phyloP scores from a whole-genome alignment of 2,888 invertebrate genomes.

The Pteria penguin region DNA sequence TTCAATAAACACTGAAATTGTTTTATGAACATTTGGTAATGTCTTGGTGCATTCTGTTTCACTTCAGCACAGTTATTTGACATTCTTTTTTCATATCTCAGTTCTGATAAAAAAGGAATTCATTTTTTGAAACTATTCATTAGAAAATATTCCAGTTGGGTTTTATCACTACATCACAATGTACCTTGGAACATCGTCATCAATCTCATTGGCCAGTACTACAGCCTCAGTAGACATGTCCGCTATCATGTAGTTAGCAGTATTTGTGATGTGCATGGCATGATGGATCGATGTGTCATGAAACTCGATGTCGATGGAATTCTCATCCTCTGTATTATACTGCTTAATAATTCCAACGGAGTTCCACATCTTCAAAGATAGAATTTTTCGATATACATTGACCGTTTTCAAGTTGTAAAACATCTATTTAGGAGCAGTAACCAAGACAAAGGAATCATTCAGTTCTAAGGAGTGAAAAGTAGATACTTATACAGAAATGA shows the following conservation, averaged over 20 bases:
- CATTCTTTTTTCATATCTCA: background rate
- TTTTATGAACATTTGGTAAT: too few species aligned
- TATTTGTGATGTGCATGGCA: constrained; percentile 93
- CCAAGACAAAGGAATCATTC: too few species aligned
- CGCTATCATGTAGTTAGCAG: constrained; percentile 91
- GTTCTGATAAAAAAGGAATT: background rate
- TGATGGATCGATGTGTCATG: constrained; percentile 94
- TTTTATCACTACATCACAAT: too few species aligned
- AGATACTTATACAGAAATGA: too few species aligned
- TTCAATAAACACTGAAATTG: too few species aligned
- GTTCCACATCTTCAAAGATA: constrained; percentile 88
- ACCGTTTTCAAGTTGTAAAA: too few species aligned
- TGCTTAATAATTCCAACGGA: constrained; percentile 93
- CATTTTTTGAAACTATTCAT: too few species aligned
- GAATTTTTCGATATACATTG: background rate
- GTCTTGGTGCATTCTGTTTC: too few species aligned
- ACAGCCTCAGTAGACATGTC: constrained; percentile 90
- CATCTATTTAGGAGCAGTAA: too few species aligned
- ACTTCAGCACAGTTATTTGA: too few species aligned
- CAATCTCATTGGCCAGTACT: constrained; percentile 85
- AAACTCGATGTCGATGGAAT: constrained; percentile 95
- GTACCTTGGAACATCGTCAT: constrained; percentile 83
- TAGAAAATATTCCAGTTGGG: too few species aligned
- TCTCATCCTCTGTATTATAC: constrained; percentile 88
- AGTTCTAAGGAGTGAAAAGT: too few species aligned